Conservation (phyloP, 2,888 invertebrate species). For the Melieria omissa region DNA sequence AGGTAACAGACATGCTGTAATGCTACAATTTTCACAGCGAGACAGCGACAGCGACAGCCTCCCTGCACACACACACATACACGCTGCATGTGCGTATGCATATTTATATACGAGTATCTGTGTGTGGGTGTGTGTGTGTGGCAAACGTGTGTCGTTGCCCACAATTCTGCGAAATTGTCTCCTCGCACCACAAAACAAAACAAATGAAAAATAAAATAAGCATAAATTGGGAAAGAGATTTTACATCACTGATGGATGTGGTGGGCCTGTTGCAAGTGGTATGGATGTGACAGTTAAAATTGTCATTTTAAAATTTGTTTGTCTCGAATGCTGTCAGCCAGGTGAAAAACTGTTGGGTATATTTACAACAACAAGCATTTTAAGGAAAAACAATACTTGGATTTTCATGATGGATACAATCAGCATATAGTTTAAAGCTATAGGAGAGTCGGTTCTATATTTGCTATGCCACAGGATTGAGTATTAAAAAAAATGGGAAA, state of each 20-base stretch:
- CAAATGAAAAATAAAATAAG: not conserved
- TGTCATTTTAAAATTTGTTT: constrained; percentile 56
- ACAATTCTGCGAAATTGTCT: no score
- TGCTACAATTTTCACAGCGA: constrained; percentile 62
- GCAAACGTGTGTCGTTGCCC: no score
- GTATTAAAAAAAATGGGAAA: no score
- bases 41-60: not conserved
- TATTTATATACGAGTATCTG: not conserved
- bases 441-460: no score
- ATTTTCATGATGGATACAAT: no score
- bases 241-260: not conserved
- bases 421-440: no score
- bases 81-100: not conserved
- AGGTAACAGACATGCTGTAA: constrained; percentile 65
- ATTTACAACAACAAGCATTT: no score
- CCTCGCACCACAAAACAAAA: no score
- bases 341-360: no score
- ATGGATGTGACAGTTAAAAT: constrained; percentile 57
- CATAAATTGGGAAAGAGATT: not conserved
- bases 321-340: constrained; percentile 27
- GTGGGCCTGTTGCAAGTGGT: constrained; percentile 21
- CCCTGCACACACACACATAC: constrained; percentile 7
- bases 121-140: not conserved
- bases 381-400: no score
- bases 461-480: no score